Evolutionary conservation across 2,888 invertebrate genomes (phyloP), one percentile per base, ranked within the genome.

Genomic region (Tinea semifulvella): DNA sequence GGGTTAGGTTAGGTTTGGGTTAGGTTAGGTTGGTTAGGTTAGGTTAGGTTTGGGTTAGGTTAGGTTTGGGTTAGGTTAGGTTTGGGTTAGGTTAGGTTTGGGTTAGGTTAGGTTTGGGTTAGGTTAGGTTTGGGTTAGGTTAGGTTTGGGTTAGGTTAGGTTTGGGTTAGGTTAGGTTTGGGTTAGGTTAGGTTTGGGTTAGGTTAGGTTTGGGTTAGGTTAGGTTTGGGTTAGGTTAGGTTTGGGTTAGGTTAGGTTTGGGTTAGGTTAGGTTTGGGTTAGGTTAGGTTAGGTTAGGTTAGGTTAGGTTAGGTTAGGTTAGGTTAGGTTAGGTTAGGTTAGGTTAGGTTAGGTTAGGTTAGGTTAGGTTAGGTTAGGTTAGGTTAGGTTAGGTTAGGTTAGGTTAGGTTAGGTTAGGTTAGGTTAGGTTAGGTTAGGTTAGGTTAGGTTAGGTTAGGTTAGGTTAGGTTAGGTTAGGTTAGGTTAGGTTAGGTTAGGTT

Each of bases 401-500:
- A 27, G 40, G 45, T 45, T 45, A 45, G 45, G 45, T 45, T 45
- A 45, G 45, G 45, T 45, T 44, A 44, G 44, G 31, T 44, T 20
- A 20, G 44, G 19, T 49, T 47, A 46, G 48, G 44, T 47, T 46
- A 44, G 48, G 46, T 47, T 46, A 44, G 47, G 48, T 49, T 48
- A 46, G 47, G 46, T 47, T 49, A 48, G 48, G 46, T 51, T 50
- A 46, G 47, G 51, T 49, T 49, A 46, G 48, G 49, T 47, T 51
- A 47, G 48, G 50, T 44, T 49, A 46, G 52, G 50, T 50, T 50
- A 47, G 49, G 46, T 49, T 48, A 43, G 49, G 49, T 48, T 49
- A 49, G 50, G 52, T 50, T 52, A 50, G 50, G 52, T 50, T 52
- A 50, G 50, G 50, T 47, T 51, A 48, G 49, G 51, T 48, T 51